Evolutionary conservation across 2,888 invertebrate genomes (phyloP).

Genomic region (Scaptodrosophila latifasciaeformis): DNA sequence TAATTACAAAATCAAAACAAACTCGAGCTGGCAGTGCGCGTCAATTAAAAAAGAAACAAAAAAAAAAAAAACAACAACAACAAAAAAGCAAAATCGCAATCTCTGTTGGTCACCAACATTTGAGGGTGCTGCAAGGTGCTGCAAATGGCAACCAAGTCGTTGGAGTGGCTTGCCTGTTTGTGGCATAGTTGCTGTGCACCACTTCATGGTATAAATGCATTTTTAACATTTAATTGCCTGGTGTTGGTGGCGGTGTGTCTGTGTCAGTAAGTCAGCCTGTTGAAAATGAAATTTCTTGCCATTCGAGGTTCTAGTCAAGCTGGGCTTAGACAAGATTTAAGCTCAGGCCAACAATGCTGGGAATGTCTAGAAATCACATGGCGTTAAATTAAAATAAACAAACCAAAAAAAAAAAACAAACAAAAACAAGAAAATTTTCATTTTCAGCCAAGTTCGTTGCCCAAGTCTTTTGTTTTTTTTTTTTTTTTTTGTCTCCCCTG

Average conservation of each 20-base stretch:
- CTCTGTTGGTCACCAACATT: constrained; percentile 27
- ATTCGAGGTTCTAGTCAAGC: constrained; percentile 28
- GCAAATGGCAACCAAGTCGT: constrained; percentile 15
- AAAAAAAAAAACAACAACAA: too few species aligned
- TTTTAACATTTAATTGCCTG: constrained; percentile 32
- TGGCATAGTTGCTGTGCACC: constrained; percentile 17
- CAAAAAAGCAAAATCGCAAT: too few species aligned
- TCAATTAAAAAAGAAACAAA: constrained; percentile 42
- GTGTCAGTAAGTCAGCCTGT: constrained; percentile 22
- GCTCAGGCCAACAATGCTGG: constrained; percentile 41
- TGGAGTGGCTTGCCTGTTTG: neutral
- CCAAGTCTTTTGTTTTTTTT: constrained; percentile 58
- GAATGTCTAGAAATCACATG: constrained; percentile 57
- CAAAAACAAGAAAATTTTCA: constrained; percentile 8
- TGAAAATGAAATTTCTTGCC: constrained; percentile 18
- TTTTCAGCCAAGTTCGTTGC: constrained; percentile 47
- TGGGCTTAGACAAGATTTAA: neutral
- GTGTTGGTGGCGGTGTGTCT: constrained; percentile 1
- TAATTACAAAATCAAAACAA: constrained; percentile 46
- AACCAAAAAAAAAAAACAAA: constrained; percentile 1
- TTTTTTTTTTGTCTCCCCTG: neutral
- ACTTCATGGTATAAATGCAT: constrained; percentile 35
- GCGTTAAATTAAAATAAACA: constrained; percentile 51
- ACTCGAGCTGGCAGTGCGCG: constrained; percentile 44
- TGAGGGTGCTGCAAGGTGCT: constrained; percentile 17